These are phyloP conservation scores for Aphelocoma coerulescens DNA, from an alignment of 2,113 vertebrate species.

Conservation along the genomic window DNA sequence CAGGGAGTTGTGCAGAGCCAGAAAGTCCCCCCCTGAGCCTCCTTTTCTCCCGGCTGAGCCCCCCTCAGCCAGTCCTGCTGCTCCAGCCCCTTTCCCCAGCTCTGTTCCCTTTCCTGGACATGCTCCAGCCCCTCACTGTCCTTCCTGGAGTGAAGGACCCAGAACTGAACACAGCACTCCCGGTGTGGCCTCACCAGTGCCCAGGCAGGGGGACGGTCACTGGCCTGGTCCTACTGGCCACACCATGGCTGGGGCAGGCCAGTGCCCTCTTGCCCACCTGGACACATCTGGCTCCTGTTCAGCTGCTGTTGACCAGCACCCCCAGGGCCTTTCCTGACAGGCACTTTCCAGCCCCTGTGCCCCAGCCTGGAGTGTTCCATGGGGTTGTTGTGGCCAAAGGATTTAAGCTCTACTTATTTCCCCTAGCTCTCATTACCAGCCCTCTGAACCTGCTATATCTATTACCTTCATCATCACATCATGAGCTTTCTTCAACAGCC, in stretches of 20 bases:
- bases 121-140: accelerated
- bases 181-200: background rate
- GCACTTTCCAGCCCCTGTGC: background rate
- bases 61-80: accelerated
- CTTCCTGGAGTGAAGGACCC: background rate
- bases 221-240: background rate
- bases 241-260: background rate
- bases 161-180: accelerated
- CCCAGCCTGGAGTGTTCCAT: background rate
- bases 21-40: accelerated
- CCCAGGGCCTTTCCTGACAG: background rate
- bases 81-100: background rate
- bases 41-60: background rate
- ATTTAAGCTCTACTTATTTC: background rate
- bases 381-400: accelerated
- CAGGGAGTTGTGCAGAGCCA: background rate
- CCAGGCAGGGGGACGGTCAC: background rate
- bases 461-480: background rate
- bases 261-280: background rate
- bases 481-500: background rate
- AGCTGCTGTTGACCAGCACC: background rate
- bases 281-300: background rate
- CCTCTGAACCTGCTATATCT: background rate
- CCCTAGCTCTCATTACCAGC: background rate
- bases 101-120: accelerated